Evolutionary conservation across 2,888 invertebrate species (phyloP).

Genomic region (Drosophila yooni): DNA sequence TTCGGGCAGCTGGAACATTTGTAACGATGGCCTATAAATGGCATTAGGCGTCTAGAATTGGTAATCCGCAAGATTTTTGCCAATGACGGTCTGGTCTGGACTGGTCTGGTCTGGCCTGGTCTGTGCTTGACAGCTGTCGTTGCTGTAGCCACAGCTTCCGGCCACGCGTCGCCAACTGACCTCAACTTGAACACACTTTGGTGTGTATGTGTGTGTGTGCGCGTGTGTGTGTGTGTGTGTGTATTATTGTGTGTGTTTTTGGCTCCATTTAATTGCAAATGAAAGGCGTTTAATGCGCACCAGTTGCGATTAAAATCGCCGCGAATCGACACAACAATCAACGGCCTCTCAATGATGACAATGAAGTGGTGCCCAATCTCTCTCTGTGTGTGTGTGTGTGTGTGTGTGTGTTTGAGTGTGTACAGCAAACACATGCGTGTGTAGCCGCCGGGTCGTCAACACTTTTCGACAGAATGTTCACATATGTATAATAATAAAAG

Average conservation of each 20-base stretch:
- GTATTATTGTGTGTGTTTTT: constrained; percentile 7
- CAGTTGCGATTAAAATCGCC: constrained; percentile 74
- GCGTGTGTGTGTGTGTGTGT: constrained; percentile 15
- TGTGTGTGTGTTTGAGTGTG: background rate
- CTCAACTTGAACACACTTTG: constrained; percentile 56
- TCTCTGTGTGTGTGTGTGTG: constrained; percentile 2
- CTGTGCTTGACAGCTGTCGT: constrained; percentile 55
- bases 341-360: constrained; percentile 68
- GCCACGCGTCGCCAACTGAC: constrained; percentile 72
- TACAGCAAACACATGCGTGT: background rate
- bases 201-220: constrained; percentile 23
- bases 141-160: constrained; percentile 51
- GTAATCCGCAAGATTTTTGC: constrained; percentile 79
- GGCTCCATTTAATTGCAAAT: constrained; percentile 77
- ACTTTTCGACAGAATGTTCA: constrained; percentile 51
- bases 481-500: constrained; percentile 11
- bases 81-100: constrained; percentile 34
- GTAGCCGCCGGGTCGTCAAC: constrained; percentile 66
- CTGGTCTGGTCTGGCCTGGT: background rate
- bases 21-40: constrained; percentile 79
- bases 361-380: constrained; percentile 51
- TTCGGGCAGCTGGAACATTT: constrained; percentile 72
- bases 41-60: constrained; percentile 80
- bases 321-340: constrained; percentile 75
- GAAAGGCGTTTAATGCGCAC: constrained; percentile 75